Evolutionary conservation across 2,888 invertebrate species (phyloP).

Genomic region (Drosophila infuscata): DNA sequence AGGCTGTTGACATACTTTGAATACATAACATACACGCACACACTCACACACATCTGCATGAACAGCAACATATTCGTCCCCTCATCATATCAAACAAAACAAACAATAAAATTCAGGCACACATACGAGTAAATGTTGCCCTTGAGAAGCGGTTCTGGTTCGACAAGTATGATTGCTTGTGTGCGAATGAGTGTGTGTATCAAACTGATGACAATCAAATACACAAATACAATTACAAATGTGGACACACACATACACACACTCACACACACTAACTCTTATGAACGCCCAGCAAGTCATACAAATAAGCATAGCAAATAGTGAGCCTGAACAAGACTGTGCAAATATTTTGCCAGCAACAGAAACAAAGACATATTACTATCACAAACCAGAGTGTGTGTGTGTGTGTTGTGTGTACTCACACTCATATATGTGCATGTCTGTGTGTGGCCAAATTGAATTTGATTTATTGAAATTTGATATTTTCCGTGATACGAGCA

Average conservation of each 20-base stretch:
- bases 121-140: slow-evolving; percentile 71
- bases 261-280: slow-evolving; percentile 33
- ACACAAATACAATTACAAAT: slow-evolving; percentile 82
- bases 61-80: slow-evolving; percentile 32
- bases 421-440: slow-evolving; percentile 26
- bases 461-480: slow-evolving; percentile 84
- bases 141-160: slow-evolving; percentile 66
- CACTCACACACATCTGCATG: slow-evolving; percentile 24
- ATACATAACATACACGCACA: slow-evolving; percentile 33
- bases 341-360: slow-evolving; percentile 77
- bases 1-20: slow-evolving; percentile 60
- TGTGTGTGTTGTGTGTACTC: slow-evolving; percentile 41
- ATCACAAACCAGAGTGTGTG: slow-evolving; percentile 45
- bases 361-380: slow-evolving; percentile 79
- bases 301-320: slow-evolving; percentile 72
- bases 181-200: slow-evolving; percentile 48
- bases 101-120: slow-evolving; percentile 81
- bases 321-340: slow-evolving; percentile 63
- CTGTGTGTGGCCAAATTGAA: slow-evolving; percentile 78
- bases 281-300: slow-evolving; percentile 53
- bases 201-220: slow-evolving; percentile 79
- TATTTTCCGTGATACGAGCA: slow-evolving; percentile 80
- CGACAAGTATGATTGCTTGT: slow-evolving; percentile 36
- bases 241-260: slow-evolving; percentile 55
- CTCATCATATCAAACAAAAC: slow-evolving; percentile 69